Conservation (phyloP, 2,113 vertebrate species). For the Eleginops maclovinus region DNA sequence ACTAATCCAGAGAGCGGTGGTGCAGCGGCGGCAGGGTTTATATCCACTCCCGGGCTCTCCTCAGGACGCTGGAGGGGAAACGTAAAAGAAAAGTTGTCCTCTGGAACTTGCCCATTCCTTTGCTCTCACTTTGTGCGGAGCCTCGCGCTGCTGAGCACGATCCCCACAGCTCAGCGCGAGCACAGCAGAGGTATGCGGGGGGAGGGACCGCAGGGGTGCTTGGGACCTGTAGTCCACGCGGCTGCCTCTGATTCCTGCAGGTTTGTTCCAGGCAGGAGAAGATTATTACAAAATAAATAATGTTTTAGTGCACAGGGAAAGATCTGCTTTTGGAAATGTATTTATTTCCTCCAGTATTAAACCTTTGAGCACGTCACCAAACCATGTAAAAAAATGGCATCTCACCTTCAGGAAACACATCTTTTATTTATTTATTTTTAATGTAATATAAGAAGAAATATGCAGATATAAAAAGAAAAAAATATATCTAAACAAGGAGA, state of each 20-base stretch:
- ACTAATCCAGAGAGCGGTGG: slow-evolving; percentile 20
- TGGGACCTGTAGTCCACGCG: slow-evolving; percentile 77
- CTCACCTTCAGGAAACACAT: no score
- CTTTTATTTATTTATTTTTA: no score
- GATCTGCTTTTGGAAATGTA: background rate
- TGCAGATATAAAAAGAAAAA: no score
- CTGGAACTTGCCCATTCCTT: slow-evolving; percentile 74
- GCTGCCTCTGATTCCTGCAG: background rate
- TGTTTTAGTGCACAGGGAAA: background rate
- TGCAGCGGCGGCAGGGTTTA: slow-evolving; percentile 37
- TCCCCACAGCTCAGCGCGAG: slow-evolving; percentile 67
- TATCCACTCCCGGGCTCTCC: slow-evolving; percentile 45
- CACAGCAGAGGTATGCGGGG: slow-evolving; percentile 64
- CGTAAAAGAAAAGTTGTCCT: slow-evolving; percentile 24
- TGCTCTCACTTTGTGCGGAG: slow-evolving; percentile 59
- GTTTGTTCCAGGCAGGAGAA: background rate
- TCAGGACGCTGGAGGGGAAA: background rate
- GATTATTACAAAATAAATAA: background rate
- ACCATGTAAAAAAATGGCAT: no score
- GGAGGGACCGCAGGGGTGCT: slow-evolving; percentile 41
- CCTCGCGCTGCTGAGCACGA: slow-evolving; percentile 55
- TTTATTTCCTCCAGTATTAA: no score
- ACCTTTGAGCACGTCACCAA: no score
- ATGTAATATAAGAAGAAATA: no score
- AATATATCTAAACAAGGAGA: no score